Conservation (phyloP, 2,888 invertebrate genomes). For the Rhorus exstirpatorius region DNA sequence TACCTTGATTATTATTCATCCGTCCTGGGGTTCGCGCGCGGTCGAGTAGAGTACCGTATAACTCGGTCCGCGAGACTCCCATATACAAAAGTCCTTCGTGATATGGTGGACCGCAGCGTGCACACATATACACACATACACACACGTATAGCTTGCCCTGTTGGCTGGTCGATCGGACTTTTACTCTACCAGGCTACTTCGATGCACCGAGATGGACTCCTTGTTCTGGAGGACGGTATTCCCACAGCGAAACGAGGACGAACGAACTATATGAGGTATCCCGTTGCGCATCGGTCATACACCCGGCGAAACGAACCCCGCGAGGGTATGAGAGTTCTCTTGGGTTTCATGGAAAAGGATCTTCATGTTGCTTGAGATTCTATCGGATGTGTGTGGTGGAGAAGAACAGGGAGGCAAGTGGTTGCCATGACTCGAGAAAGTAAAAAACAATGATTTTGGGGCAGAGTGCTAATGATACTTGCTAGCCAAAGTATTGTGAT, state of each 20-base stretch:
- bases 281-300: conserved; percentile 74
- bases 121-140: conserved; percentile 7
- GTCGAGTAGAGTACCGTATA: conserved; percentile 57
- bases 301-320: conserved; percentile 48
- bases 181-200: conserved; percentile 21
- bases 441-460: conserved; percentile 1
- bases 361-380: conserved; percentile 68
- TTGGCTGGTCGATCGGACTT: conserved; percentile 31
- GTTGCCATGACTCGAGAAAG: conserved; percentile 37
- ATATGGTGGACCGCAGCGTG: conserved; percentile 36
- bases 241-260: conserved; percentile 55
- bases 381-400: conserved; percentile 68
- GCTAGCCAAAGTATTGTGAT: too few species aligned
- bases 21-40: conserved; percentile 67
- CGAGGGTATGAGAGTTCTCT: conserved; percentile 40
- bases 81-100: conserved; percentile 63
- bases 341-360: conserved; percentile 55
- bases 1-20: conserved; percentile 80
- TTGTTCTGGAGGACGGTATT: conserved; percentile 59
- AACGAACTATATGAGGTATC: conserved; percentile 69
- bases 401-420: conserved; percentile 32
- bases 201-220: conserved; percentile 55
- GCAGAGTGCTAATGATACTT: not conserved
- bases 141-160: not conserved
- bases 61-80: conserved; percentile 46